Evolutionary conservation across 2,888 invertebrate genomes (phyloP).

Genomic region (Gryllus longicercus): DNA sequence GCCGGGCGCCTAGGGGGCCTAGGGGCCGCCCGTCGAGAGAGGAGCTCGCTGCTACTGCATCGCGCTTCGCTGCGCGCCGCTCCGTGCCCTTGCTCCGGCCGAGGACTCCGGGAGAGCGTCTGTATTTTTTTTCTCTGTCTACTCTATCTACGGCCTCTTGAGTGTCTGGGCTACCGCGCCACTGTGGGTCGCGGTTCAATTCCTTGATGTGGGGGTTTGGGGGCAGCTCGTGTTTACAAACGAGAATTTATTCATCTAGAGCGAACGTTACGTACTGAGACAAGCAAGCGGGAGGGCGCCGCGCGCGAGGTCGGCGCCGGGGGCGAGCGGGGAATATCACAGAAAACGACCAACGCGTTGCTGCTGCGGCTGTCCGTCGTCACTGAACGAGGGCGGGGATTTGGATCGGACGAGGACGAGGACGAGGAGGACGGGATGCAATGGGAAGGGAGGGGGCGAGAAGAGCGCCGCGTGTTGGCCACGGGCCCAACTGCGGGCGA

Average conservation of each 20-base stretch:
- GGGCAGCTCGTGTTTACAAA: no score
- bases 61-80: neutral
- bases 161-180: neutral
- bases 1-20: no score
- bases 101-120: neutral
- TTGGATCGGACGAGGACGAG: neutral
- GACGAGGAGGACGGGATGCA: neutral
- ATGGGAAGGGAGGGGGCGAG: neutral
- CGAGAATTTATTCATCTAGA: neutral
- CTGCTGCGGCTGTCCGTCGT: constrained; percentile 17
- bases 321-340: constrained; percentile 27
- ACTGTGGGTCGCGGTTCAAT: neutral
- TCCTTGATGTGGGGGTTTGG: neutral
- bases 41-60: neutral
- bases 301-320: neutral
- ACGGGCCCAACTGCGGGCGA: no score
- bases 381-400: neutral
- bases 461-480: no score
- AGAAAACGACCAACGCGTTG: constrained; percentile 17
- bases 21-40: no score
- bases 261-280: constrained; percentile 17
- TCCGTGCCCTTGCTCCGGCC: neutral
- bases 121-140: neutral
- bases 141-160: constrained; percentile 9
- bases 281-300: neutral